phyloP scores from a whole-genome alignment of 2,113 vertebrate genomes.

The Butastur rufipennis region DNA sequence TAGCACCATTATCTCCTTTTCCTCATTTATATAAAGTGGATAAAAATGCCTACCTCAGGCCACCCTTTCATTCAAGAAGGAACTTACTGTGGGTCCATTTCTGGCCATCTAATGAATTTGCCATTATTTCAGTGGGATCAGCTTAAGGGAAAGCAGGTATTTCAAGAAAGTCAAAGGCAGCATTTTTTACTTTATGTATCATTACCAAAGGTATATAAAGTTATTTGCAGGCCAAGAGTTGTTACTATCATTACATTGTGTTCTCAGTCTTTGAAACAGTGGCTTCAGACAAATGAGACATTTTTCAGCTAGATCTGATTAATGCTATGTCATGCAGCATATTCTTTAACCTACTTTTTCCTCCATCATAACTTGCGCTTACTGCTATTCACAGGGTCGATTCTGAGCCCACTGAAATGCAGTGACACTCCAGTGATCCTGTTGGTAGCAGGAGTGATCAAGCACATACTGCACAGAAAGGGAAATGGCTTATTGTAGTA shows the following conservation, averaged over 20 bases:
- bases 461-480: not conserved
- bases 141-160: not conserved
- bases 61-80: not conserved
- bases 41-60: not conserved
- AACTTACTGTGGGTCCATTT: not conserved
- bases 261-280: not conserved
- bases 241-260: not conserved
- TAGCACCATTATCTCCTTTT: not conserved
- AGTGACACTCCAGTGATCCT: not conserved
- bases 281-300: not conserved
- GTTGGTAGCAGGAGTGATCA: not conserved
- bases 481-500: not conserved
- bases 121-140: not conserved
- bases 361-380: fast-evolving
- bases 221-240: not conserved
- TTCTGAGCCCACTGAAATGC: not conserved
- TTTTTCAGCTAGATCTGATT: not conserved
- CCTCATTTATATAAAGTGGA: not conserved
- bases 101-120: not conserved
- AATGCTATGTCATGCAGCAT: not conserved
- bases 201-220: not conserved
- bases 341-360: not conserved
- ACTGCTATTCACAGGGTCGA: not conserved
- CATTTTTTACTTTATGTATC: not conserved
- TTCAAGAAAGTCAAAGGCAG: not conserved